phyloP scores from a whole-genome alignment of 2,113 vertebrate genomes.

The Mobula hypostoma region DNA sequence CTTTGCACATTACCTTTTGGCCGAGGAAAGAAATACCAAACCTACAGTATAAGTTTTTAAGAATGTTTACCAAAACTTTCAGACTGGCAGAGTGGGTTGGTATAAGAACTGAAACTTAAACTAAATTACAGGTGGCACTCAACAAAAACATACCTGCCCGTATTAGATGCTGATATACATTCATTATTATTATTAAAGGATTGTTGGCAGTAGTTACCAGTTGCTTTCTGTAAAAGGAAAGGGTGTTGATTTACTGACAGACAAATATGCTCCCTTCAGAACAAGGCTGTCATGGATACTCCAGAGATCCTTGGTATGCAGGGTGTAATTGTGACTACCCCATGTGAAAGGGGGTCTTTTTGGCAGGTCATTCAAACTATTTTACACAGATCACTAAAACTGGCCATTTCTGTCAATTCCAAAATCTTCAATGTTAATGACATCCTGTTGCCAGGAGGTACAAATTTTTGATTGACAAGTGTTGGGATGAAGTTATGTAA shows the following conservation, averaged over 20 bases:
- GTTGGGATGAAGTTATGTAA: background rate
- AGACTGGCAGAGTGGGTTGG: background rate
- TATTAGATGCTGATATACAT: background rate
- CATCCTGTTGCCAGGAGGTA: background rate
- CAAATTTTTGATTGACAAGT: constrained; percentile 1
- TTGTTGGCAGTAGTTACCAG: background rate
- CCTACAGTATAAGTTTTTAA: background rate
- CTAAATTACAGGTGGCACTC: background rate
- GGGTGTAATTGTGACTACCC: background rate
- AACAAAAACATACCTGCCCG: background rate
- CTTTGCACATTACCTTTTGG: background rate
- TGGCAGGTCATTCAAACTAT: background rate
- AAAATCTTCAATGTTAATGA: background rate
- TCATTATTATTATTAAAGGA: background rate
- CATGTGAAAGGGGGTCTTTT: background rate
- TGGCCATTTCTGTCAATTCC: background rate
- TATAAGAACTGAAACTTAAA: background rate
- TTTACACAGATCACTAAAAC: background rate
- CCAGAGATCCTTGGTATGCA: background rate
- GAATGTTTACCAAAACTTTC: background rate
- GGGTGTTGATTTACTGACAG: background rate
- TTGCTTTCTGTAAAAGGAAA: background rate
- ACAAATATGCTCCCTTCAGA: constrained; percentile 6
- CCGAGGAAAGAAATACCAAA: background rate
- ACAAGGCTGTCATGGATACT: background rate